Evolutionary conservation across 2,888 invertebrate genomes (phyloP), one percentile per base, ranked within the genome.

Genomic region (Adelognathus sp.): DNA sequence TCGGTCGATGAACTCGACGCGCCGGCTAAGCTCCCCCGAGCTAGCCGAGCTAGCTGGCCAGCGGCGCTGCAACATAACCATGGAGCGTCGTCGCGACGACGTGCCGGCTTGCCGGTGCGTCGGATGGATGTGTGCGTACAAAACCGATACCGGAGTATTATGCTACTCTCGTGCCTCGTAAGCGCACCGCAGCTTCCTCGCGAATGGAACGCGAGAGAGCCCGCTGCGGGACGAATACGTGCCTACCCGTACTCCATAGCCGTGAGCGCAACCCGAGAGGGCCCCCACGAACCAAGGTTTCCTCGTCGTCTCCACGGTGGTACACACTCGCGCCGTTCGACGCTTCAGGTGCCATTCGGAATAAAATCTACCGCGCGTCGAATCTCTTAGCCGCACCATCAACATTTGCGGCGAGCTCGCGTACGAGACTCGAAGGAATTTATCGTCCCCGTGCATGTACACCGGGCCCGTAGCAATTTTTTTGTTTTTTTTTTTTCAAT

Each of bases 21-120:
- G 24, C 24, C 9, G 14, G 11, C 58, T 24, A 14, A 63, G 72
- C 67, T 21, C 56, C 29, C 27, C 6, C n/a, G n/a, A n/a, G 50
- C 50, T 36, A 61, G 75, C 69, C 7, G 39, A n/a, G 14, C 54
- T 36, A 60, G 41, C 24, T 14, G 33, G 16, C n/a, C n/a, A n/a
- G n/a, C n/a, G n/a, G 9, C 31, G 29, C 31, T 31, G 33, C 56
- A 56, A 11, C 56, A 9, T n/a, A 16, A 9, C 31, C 64, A 64
- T 33, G 66, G 16, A 77, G 67, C 67, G 67, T 77, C 72, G 67
- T 77, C 72, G 67, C 72, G 72, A 77, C 76, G 66, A 61, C 64
- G 63, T 52, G 58, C 60, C 54, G 29, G 72, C 31, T 9, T 52
- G 29, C 18, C 44, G 21, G 41, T 56, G 46, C 64, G 60, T 71